Base-by-base conservation (phyloP, 1,140 invertebrate genomes). In the Drosophila punjabiensis region DNA sequence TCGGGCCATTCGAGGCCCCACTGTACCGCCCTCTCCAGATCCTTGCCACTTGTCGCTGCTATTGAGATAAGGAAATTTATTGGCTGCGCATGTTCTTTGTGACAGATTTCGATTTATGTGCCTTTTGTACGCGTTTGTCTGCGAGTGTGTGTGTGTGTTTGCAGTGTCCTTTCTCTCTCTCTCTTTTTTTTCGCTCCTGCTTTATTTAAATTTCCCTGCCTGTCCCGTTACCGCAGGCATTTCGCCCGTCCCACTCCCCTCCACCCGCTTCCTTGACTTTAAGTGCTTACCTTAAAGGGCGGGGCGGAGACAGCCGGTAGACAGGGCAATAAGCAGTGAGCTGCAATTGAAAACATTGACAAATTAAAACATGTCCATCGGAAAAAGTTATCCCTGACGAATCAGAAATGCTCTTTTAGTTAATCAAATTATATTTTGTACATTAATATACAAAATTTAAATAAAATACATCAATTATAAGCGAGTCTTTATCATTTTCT, bases 41-140 rank as follows among this genome's bases (percentile, higher is more conserved):
- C 61, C 85, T 90, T 91, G 78, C 73, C 82, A 81, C 85, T 90
- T 90, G 87, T 90, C 86, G 86, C 79, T 90, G 86, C 86, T 90
- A 90, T 90, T 90, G 86, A 90, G 86, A 90, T 90, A 90, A 90
- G 86, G 79, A 90, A 90, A 90, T 90, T 90, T 90, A 90, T 90
- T 90, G 86, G 86, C 82, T 90, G 86, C 86, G 86, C 86, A 90
- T 90, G 86, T 90, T 90, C 87, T 90, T 91, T 90, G 87, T 90
- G 86, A 90, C 86, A 90, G 86, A 90, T 90, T 90, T 90, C 86
- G 86, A 90, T 90, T 90, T 90, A 90, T 90, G 86, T 90, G 86
- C 86, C 76, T 90, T 90, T 90, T 82, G 79, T 70, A 33, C 76
- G 63, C 68, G 71, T 77, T 53, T 28, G 47, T 63, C 24, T 62